Percentiles rank a stretch among this genome's conserved stretches.
Conservation (phyloP, 2,888 invertebrate genomes). For the Latheticus oryzae region DNA sequence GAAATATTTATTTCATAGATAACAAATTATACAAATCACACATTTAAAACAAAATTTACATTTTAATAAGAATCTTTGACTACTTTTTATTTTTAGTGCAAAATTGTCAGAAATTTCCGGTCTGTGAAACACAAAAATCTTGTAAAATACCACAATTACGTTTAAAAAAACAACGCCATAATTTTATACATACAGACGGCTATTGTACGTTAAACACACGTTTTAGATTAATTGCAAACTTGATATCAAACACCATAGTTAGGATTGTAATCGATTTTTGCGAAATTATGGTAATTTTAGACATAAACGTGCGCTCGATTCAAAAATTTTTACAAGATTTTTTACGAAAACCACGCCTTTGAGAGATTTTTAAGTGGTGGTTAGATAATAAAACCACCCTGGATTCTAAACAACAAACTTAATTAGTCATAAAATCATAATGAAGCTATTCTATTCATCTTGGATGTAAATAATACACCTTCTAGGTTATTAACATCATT, state of each 20-base stretch:
- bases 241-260: constrained; percentile 61
- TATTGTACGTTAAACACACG: constrained; percentile 59
- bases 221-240: constrained; percentile 61
- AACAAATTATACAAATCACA: too few relatives aligned
- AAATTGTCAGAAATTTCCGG: constrained; percentile 47
- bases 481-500: constrained; percentile 31
- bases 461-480: constrained; percentile 23
- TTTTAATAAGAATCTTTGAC: constrained; percentile 5
- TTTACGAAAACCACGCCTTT: constrained; percentile 43
- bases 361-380: too few relatives aligned
- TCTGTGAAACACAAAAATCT: constrained; percentile 49
- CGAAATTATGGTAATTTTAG: constrained; percentile 65
- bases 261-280: constrained; percentile 62
- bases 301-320: constrained; percentile 62
- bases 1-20: constrained; percentile 47
- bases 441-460: constrained; percentile 24
- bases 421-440: constrained; percentile 29
- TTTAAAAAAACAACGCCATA: constrained; percentile 51
- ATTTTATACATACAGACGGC: constrained; percentile 57
- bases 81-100: constrained; percentile 21
- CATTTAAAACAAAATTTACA: background rate
- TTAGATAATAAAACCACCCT: too few relatives aligned
- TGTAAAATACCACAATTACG: constrained; percentile 55
- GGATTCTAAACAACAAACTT: constrained; percentile 15
- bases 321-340: too few relatives aligned